Percentiles rank a stretch among this genome's conserved stretches.
Evolutionary conservation across 2,797 vertebrate species (phyloP).

Genomic region (Acrossocheilus wenchowensis): DNA sequence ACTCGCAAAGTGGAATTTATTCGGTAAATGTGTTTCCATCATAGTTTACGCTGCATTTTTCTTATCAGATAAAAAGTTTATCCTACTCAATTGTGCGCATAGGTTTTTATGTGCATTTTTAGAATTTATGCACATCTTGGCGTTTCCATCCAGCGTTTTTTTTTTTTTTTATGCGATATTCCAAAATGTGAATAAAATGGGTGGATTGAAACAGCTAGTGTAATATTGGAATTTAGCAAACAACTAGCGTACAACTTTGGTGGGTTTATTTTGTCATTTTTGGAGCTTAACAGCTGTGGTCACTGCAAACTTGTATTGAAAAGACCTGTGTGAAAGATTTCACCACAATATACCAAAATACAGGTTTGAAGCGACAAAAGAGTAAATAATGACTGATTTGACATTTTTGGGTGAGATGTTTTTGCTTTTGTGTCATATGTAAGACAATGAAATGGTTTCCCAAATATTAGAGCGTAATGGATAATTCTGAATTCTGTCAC

Average conservation of each 20-base stretch:
- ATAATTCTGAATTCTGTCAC: not conserved
- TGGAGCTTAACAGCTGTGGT: not conserved
- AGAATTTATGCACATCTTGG: not conserved
- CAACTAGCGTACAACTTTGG: not conserved
- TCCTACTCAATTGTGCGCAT: not conserved
- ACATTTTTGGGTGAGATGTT: not conserved
- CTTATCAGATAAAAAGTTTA: not conserved
- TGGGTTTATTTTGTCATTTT: not conserved
- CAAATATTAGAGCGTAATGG: not conserved
- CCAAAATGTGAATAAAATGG: not conserved
- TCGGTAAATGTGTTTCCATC: not conserved
- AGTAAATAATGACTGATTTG: not conserved
- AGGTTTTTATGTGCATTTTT: not conserved
- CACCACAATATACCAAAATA: not conserved
- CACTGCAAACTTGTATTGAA: not conserved
- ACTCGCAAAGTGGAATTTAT: not conserved
- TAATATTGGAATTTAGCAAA: not conserved
- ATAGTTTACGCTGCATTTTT: not conserved
- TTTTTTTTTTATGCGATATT: not conserved
- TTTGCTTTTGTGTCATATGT: not conserved
- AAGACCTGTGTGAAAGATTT: not conserved
- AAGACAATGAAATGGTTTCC: not conserved
- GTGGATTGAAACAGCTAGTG: not conserved
- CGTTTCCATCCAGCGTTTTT: not conserved
- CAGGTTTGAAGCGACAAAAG: not conserved